Evolutionary conservation across 2,888 invertebrate genomes (phyloP).

Genomic region (Homarus gammarus): DNA sequence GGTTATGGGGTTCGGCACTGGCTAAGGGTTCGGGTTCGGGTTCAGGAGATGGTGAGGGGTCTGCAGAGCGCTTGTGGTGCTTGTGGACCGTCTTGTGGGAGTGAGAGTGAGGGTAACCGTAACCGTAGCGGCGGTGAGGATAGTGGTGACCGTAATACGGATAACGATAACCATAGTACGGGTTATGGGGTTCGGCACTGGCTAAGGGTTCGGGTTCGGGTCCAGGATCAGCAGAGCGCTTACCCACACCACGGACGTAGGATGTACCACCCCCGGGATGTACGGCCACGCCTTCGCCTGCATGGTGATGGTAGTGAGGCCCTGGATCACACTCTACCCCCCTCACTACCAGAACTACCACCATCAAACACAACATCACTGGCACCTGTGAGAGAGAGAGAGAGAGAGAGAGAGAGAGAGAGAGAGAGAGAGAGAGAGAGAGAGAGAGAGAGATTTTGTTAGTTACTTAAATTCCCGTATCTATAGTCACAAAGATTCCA

Average conservation of each 20-base stretch:
- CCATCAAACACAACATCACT: too few relatives aligned
- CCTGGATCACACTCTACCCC: background rate
- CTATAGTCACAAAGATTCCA: too few relatives aligned
- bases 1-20: too few relatives aligned
- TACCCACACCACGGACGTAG: slow-evolving; percentile 55
- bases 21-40: too few relatives aligned
- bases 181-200: background rate
- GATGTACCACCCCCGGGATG: slow-evolving; percentile 65
- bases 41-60: too few relatives aligned
- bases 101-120: background rate
- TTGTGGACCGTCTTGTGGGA: too few relatives aligned
- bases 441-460: too few relatives aligned
- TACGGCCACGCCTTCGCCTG: slow-evolving; percentile 52
- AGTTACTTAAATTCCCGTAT: background rate
- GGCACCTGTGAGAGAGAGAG: too few relatives aligned
- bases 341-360: background rate
- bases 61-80: background rate
- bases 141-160: background rate
- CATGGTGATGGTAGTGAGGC: too few relatives aligned
- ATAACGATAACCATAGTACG: background rate
- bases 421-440: too few relatives aligned
- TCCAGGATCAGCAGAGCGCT: slow-evolving; percentile 22
- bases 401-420: too few relatives aligned
- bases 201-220: too few relatives aligned
- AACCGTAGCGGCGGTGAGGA: background rate